These are phyloP conservation scores for Dolichopus griseipennis DNA, from an alignment of 2,888 invertebrate species.

Conservation along the genomic window DNA sequence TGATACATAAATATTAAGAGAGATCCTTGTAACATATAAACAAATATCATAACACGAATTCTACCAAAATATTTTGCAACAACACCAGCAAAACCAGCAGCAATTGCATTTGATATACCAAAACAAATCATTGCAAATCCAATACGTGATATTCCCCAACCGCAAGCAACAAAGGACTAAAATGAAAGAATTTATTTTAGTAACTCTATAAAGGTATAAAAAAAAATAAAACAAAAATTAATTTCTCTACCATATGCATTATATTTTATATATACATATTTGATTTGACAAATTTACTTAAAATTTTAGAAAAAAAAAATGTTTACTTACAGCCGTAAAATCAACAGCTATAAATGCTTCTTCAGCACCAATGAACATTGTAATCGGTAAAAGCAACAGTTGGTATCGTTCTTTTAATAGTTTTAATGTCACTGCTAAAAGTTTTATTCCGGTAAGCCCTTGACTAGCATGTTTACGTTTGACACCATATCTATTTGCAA, in stretches of 20 bases:
- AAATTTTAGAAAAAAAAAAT: conserved; percentile 9
- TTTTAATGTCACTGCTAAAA: conserved; percentile 67
- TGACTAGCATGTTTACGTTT: conserved; percentile 45
- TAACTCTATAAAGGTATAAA: not conserved
- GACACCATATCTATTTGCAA: conserved; percentile 48
- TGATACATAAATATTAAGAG: conserved; percentile 57
- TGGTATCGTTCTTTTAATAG: conserved; percentile 71
- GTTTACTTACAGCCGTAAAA: conserved; percentile 58
- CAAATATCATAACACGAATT: conserved; percentile 66
- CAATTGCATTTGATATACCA: conserved; percentile 79
- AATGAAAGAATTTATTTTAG: not conserved
- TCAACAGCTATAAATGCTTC: conserved; percentile 87
- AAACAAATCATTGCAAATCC: conserved; percentile 93
- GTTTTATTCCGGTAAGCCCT: conserved; percentile 55
- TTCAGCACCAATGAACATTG: conserved; percentile 87
- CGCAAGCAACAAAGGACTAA: conserved; percentile 76
- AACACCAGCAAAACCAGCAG: conserved; percentile 71
- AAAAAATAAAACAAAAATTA: not conserved
- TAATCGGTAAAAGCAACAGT: conserved; percentile 77
- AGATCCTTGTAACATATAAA: conserved; percentile 60
- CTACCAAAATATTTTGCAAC: conserved; percentile 69
- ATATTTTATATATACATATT: too few relatives aligned
- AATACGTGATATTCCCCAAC: conserved; percentile 81
- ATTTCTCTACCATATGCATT: too few relatives aligned
- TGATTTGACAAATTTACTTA: conserved; percentile 11